Base-by-base conservation (phyloP, 1,140 invertebrate species). In the Euura lappo region DNA sequence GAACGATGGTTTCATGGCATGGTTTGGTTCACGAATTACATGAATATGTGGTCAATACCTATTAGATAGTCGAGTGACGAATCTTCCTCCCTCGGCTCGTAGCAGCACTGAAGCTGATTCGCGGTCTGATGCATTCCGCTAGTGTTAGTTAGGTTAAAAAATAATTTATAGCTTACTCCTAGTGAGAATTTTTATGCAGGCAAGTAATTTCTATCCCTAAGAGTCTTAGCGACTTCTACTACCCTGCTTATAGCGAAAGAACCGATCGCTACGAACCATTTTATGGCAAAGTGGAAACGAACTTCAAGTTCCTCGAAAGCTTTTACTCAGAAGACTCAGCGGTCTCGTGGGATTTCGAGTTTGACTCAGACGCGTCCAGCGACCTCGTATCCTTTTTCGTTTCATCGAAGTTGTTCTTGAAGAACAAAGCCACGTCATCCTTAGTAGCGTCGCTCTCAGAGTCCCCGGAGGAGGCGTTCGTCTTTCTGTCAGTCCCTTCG, bases 361-460 rank as follows among this genome's bases (percentile, higher is more conserved):
- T 28, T 28, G 28, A 75, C 60, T 82, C 78, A 68, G 69, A 72
- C 66, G 76, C 77, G 42, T 68, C 47, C n/a, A 75, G 75, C 2
- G 80, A 81, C 65, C 81, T 79, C 5, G 72, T 74, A 65, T 84
- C 81, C 45, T 82, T 82, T 10, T 65, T 80, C 11, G 76, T 46
- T 0, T 84, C 81, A 0, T 28, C 42, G 72, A 80, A 82, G 66
- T 79, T 78, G 68, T 79, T 78, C 46, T 83, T 78, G 69, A 81
- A 83, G 73, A 83, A 86, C 2, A 87, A 74, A 45, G 84, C 85
- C 8, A 85, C 74, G 10, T 79, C 74, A 4, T 78, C 78, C 11
- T 77, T 75, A 44, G 78, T 74, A 45, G 10, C 6, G 7, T 4
- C 44, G 4, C 11, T 46, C 28, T 72, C 70, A 1, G 66, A 44